Evolutionary conservation across 2,888 invertebrate species (phyloP).

Genomic region (Eupithecia exiguata): DNA sequence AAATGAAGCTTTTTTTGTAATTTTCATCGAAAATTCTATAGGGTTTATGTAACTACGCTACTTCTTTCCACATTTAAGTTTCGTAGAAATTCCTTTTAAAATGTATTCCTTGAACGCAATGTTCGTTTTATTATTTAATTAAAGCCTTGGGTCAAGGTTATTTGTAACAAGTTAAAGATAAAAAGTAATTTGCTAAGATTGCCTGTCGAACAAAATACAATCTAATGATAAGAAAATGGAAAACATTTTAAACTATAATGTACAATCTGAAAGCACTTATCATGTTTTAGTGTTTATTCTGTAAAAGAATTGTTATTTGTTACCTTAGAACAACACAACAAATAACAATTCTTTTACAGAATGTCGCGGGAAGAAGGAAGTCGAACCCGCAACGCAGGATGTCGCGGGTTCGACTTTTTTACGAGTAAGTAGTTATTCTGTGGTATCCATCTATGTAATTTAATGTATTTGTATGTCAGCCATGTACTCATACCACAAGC

Average conservation of each 20-base stretch:
- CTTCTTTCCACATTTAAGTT: background rate
- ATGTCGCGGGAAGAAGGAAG: too few species aligned
- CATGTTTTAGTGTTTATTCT: background rate
- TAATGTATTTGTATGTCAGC: too few species aligned
- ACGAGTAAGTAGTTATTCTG: too few species aligned
- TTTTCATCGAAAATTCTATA: background rate
- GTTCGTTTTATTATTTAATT: background rate
- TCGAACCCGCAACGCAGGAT: background rate
- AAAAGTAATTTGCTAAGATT: background rate
- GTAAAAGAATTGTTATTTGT: background rate
- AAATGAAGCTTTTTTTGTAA: too few species aligned
- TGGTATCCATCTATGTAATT: too few species aligned
- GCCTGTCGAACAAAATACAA: slow-evolving; percentile 1
- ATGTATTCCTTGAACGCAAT: background rate
- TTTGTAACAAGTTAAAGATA: background rate
- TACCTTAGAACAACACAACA: too few species aligned
- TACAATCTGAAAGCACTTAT: background rate
- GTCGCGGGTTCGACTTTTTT: background rate
- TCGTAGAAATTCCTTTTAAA: background rate
- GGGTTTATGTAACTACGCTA: background rate
- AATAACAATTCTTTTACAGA: too few species aligned
- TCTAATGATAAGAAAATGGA: background rate
- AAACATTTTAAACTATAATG: background rate
- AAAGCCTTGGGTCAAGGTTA: background rate
- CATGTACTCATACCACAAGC: too few species aligned